Base-by-base conservation (phyloP, 2,797 vertebrate species). In the Holocentrus rufus region DNA sequence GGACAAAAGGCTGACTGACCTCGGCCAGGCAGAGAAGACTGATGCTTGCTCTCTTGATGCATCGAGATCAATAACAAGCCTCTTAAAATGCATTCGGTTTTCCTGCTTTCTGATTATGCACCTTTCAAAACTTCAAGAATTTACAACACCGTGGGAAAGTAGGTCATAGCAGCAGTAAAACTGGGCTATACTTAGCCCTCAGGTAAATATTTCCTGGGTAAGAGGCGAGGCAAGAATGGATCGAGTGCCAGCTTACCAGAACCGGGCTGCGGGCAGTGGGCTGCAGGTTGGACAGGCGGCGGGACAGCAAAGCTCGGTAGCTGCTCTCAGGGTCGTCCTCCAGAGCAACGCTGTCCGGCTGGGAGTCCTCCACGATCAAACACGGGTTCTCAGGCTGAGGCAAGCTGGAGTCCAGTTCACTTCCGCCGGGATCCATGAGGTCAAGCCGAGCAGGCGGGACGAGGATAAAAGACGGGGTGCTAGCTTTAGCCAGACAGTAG, bases 351-450 rank as follows among this genome's bases (percentile, higher is more conserved):
- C 94, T 95, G 88, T 95, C 95, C 7, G 96, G 95, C 90, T 97
- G 96, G 1, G 96, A 98, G 90, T 98, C 97, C 88, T 98, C 97
- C 66, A 97, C 96, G 54, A 97, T 96, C 72, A 98, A 92, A 74
- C 95, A 95, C 67, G 96, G 96, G 67, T 94, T 95, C 64, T 93
- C 93, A 62, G 94, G 92, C 89, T 95, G 95, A 52, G 95, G 95
- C 77, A 97, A 93, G 89, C 95, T 95, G 17, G 93, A 92, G 74
- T 96, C 96, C 90, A 95, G 87, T 74, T 94, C 95, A 86, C 94
- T 96, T 79, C 92, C 93, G 54, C 92, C 86, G 57, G 94, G 94
- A 89, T 96, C 96, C 97, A 96, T 97, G 83, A 56, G 88, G 76
- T 54, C 84, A 8, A 65, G 42, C 50, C 67, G 69, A 5, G 25